Percentiles rank a stretch among this genome's conserved stretches.
These are phyloP conservation scores for Meloidogyne exigua DNA, from an alignment of 1,140 invertebrate genomes.

Conservation along the genomic window DNA sequence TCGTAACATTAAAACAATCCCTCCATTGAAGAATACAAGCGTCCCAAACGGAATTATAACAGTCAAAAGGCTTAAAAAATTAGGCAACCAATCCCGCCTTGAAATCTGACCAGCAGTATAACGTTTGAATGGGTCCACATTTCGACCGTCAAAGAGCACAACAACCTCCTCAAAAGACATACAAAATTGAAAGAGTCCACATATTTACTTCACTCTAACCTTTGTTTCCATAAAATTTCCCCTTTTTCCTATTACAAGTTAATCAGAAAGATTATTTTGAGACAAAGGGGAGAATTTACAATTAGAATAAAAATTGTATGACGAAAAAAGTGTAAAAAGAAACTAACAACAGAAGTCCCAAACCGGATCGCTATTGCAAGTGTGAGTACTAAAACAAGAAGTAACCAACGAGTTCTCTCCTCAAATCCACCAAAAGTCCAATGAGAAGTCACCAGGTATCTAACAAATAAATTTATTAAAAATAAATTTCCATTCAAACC, in stretches of 20 bases:
- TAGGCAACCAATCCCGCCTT: constrained; percentile 31
- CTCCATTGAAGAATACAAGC: constrained; percentile 60
- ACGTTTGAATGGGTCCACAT: constrained; percentile 35
- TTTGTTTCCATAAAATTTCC: too few species aligned
- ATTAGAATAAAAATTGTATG: too few species aligned
- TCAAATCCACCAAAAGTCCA: constrained; percentile 63
- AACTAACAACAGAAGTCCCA: constrained; percentile 45
- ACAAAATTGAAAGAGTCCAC: too few species aligned
- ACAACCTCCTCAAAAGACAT: constrained; percentile 46
- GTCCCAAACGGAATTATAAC: constrained; percentile 58
- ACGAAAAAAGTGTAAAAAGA: neutral
- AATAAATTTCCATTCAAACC: constrained; percentile 25
- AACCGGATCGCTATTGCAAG: constrained; percentile 52
- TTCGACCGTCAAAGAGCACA: constrained; percentile 33
- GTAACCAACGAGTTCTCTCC: constrained; percentile 53
- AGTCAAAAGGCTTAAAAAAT: constrained; percentile 51
- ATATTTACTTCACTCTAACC: too few species aligned
- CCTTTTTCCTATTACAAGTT: too few species aligned
- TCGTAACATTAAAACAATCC: constrained; percentile 59
- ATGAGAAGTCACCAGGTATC: constrained; percentile 51
- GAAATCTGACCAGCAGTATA: constrained; percentile 29
- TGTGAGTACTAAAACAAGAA: constrained; percentile 42
- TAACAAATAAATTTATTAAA: constrained; percentile 4
- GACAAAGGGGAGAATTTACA: too few species aligned
- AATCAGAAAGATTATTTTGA: too few species aligned